Conservation (phyloP, 2,797 vertebrate genomes). For the Sarcoramphus papa region DNA sequence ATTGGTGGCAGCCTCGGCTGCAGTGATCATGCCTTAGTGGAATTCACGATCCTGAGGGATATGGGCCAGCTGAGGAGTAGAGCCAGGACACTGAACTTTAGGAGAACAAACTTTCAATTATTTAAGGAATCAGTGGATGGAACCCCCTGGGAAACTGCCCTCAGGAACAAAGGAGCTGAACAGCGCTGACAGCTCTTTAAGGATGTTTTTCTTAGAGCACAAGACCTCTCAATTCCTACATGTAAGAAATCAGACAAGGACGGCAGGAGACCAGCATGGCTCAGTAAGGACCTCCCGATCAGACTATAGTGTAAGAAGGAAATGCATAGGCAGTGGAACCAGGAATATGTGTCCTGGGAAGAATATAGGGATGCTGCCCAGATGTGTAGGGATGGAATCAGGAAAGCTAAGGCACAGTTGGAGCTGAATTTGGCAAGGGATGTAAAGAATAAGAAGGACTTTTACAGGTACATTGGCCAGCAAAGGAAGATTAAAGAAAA, state of each 20-base stretch:
- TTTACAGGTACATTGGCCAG: background rate
- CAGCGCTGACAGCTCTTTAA: background rate
- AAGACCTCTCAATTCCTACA: fast-evolving
- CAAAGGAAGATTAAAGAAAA: background rate
- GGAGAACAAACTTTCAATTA: background rate
- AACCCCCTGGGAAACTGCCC: background rate
- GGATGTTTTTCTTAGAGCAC: background rate
- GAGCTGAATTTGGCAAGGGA: background rate
- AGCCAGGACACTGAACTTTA: background rate
- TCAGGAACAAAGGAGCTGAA: background rate
- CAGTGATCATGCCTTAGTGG: background rate
- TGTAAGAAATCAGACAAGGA: background rate
- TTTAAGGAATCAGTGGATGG: background rate
- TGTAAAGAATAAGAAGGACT: background rate
- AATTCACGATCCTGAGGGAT: background rate
- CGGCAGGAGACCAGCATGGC: background rate
- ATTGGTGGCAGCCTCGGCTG: background rate
- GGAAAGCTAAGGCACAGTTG: background rate
- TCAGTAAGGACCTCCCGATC: background rate
- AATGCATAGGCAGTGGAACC: background rate
- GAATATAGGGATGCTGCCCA: background rate
- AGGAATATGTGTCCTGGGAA: background rate
- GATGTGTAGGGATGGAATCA: background rate
- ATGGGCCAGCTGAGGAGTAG: background rate
- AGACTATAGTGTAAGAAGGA: background rate